These are phyloP conservation scores for Sebastes fasciatus DNA, from an alignment of 2,113 vertebrate genomes.

Conservation along the genomic window DNA sequence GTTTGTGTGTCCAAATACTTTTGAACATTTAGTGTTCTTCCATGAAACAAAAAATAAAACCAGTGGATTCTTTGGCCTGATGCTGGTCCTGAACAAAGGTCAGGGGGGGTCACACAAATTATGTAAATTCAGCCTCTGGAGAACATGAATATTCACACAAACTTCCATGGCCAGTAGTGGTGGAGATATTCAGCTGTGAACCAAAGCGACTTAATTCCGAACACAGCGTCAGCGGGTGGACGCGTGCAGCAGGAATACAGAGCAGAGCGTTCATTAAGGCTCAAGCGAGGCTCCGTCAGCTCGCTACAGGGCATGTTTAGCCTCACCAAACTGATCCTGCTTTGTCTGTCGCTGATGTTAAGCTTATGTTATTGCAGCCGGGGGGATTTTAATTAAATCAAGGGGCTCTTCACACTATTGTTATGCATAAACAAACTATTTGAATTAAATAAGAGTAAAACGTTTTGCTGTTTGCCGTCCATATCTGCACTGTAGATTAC, in stretches of 20 bases:
- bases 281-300: constrained; percentile 10
- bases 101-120: too few relatives aligned
- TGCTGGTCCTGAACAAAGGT: too few relatives aligned
- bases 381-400: constrained; percentile 46
- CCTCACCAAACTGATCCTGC: constrained; percentile 37
- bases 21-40: too few relatives aligned
- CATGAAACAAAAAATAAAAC: too few relatives aligned
- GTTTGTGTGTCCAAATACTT: too few relatives aligned
- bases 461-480: constrained; percentile 12
- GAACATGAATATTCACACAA: constrained; percentile 21
- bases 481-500: constrained; percentile 13
- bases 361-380: constrained; percentile 39
- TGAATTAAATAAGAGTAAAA: constrained; percentile 33
- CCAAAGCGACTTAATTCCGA: constrained; percentile 27
- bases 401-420: constrained; percentile 36
- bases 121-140: background rate
- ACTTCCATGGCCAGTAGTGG: background rate
- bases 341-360: constrained; percentile 22
- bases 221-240: background rate
- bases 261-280: constrained; percentile 36
- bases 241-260: constrained; percentile 41
- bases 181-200: constrained; percentile 1
- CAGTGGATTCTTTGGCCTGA: too few relatives aligned
- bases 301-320: constrained; percentile 45
- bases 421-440: constrained; percentile 45